Evolutionary conservation across 2,888 invertebrate species (phyloP).

Genomic region (Acrobasis suavella): DNA sequence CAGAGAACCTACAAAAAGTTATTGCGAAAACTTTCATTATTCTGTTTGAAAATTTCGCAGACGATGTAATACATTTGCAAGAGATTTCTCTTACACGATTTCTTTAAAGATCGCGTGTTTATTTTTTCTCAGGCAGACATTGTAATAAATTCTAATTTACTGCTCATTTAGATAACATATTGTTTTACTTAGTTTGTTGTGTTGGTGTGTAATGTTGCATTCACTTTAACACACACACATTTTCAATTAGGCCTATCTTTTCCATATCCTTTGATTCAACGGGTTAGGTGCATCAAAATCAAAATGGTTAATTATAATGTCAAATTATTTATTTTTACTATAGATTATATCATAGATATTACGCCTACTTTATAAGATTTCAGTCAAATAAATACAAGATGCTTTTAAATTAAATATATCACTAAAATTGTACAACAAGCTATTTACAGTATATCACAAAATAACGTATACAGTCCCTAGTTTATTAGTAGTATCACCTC

Average conservation of each 20-base stretch:
- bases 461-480: conserved; percentile 66
- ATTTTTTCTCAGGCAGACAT: too few species aligned
- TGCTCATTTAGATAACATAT: too few species aligned
- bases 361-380: conserved; percentile 75
- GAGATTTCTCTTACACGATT: too few species aligned
- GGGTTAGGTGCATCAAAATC: conserved; percentile 42
- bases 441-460: conserved; percentile 82
- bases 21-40: too few species aligned
- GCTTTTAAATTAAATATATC: conserved; percentile 79
- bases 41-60: too few species aligned
- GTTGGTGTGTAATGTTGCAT: too few species aligned
- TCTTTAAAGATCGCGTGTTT: too few species aligned
- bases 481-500: conserved; percentile 71
- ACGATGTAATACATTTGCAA: too few species aligned
- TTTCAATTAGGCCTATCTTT: conserved; percentile 10
- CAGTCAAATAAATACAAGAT: conserved; percentile 82
- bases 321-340: conserved; percentile 74
- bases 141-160: too few species aligned
- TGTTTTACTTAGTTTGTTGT: too few species aligned
- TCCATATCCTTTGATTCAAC: not conserved
- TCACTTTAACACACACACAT: not conserved
- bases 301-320: conserved; percentile 48
- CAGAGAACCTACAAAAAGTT: too few species aligned
- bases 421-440: conserved; percentile 81
- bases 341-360: conserved; percentile 56